Conservation (phyloP, 2,888 invertebrate genomes). For the Dysmachus trigonus region DNA sequence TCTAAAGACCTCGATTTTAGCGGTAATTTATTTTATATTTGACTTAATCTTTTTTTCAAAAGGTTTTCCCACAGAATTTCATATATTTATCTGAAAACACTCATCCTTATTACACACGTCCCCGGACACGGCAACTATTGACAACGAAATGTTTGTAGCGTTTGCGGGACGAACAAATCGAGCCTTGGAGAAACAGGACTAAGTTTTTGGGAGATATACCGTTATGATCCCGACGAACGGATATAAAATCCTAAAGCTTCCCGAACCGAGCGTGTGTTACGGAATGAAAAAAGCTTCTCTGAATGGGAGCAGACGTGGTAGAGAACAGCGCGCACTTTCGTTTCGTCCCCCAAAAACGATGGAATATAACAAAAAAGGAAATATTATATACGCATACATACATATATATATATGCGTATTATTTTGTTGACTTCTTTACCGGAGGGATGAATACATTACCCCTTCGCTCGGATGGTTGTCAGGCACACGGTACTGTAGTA, state of each 20-base stretch:
- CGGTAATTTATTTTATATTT: not conserved
- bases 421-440: constrained; percentile 33
- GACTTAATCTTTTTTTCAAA: not conserved
- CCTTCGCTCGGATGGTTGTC: constrained; percentile 8
- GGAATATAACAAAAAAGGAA: not conserved
- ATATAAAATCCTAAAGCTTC: constrained; percentile 19
- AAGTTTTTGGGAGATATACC: constrained; percentile 3
- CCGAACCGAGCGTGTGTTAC: constrained; percentile 7
- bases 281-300: constrained; percentile 33
- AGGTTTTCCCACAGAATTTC: not conserved
- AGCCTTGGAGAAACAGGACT: constrained; percentile 8
- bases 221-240: constrained; percentile 9
- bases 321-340: not conserved
- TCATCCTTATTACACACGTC: constrained; percentile 19
- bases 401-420: not conserved
- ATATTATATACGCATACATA: not conserved
- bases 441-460: constrained; percentile 5
- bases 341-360: not conserved
- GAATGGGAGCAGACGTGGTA: constrained; percentile 35
- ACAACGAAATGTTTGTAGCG: constrained; percentile 34
- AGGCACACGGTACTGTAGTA: not conserved
- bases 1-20: not conserved
- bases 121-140: constrained; percentile 41
- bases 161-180: constrained; percentile 6
- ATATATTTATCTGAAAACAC: constrained; percentile 1